Conservation (phyloP, 2,888 invertebrate genomes). For the Cantharis rufa region DNA sequence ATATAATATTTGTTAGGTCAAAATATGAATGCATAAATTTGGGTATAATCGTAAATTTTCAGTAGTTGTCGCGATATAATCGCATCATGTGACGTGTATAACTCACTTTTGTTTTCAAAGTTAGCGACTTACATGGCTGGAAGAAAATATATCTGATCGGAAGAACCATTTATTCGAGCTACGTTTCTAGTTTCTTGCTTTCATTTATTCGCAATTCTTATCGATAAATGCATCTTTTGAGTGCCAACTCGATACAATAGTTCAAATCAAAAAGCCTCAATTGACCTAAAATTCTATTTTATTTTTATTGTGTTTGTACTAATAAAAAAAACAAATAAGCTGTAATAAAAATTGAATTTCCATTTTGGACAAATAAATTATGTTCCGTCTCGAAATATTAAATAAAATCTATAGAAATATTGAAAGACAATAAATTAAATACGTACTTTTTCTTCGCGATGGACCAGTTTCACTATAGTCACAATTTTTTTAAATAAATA, state of each 20-base stretch:
- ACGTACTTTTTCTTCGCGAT: too few species aligned
- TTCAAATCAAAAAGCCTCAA: conserved; percentile 22
- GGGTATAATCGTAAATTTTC: conserved; percentile 13
- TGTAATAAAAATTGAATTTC: not conserved
- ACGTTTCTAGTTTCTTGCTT: conserved; percentile 25
- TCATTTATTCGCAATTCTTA: conserved; percentile 27
- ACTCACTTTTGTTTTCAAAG: conserved; percentile 36
- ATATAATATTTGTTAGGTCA: not conserved
- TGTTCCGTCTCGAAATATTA: not conserved
- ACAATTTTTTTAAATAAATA: too few species aligned
- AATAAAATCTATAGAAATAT: not conserved
- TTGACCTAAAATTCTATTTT: conserved; percentile 27
- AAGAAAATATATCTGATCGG: conserved; percentile 19
- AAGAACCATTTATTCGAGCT: conserved; percentile 21
- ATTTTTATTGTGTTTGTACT: not conserved
- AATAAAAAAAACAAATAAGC: not conserved
- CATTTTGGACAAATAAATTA: not conserved
- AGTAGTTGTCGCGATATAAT: conserved; percentile 25
- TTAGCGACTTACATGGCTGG: conserved; percentile 10
- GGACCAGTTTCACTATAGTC: too few species aligned
- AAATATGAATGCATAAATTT: conserved; percentile 14
- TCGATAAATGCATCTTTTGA: conserved; percentile 21
- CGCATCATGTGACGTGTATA: conserved; percentile 33
- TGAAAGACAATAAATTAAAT: too few species aligned
- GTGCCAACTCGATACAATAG: conserved; percentile 17